Percentiles rank a stretch among this genome's conserved stretches.
These are phyloP conservation scores for Drosophila melanica DNA, from an alignment of 1,140 invertebrate species.

Conservation along the genomic window DNA sequence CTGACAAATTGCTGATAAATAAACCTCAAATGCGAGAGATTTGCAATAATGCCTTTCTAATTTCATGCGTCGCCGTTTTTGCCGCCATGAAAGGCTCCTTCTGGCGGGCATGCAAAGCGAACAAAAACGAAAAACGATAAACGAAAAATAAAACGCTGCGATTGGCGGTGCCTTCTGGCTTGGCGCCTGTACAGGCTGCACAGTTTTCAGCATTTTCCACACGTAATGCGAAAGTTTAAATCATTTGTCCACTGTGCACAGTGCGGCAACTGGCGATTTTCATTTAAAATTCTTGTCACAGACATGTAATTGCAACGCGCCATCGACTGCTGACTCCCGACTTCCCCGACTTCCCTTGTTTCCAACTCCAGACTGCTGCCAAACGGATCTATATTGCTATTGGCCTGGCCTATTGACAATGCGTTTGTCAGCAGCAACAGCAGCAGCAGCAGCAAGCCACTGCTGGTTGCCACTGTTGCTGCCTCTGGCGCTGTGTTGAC, in stretches of 20 bases:
- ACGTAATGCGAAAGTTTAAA: constrained; percentile 82
- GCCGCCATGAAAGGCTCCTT: constrained; percentile 39
- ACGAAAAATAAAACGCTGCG: constrained; percentile 18
- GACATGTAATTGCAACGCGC: constrained; percentile 76
- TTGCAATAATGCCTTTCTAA: constrained; percentile 81
- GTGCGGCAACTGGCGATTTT: constrained; percentile 61
- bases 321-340: constrained; percentile 31
- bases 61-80: constrained; percentile 73
- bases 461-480: constrained; percentile 32
- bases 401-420: constrained; percentile 69
- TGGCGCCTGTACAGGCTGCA: constrained; percentile 58
- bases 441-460: constrained; percentile 22
- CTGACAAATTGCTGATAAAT: constrained; percentile 82
- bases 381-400: constrained; percentile 68
- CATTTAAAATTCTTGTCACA: constrained; percentile 84
- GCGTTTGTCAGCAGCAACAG: constrained; percentile 60
- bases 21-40: constrained; percentile 70
- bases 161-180: constrained; percentile 44
- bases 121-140: constrained; percentile 36
- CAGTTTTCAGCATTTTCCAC: constrained; percentile 80
- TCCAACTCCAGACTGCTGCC: constrained; percentile 25
- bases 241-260: constrained; percentile 74
- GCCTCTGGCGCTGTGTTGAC: constrained; percentile 71
- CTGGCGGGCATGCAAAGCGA: constrained; percentile 69
- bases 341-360: constrained; percentile 24